Percentiles rank a stretch among this genome's conserved stretches.
Conservation (phyloP, 2,797 vertebrate species). For the Catamblyrhynchus diadema region DNA sequence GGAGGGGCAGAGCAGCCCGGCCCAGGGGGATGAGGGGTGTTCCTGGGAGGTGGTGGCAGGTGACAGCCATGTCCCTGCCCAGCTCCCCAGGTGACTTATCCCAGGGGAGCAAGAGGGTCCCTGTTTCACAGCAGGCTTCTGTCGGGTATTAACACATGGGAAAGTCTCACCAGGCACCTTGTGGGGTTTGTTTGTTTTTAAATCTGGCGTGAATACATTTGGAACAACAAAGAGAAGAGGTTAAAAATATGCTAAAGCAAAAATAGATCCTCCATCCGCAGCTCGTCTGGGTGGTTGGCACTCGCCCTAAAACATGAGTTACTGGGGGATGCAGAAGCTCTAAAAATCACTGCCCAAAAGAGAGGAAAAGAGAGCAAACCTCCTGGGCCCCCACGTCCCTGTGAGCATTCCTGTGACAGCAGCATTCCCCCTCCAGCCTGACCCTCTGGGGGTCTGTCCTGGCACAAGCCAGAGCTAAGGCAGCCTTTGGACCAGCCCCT, state of each 20-base stretch:
- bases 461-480: neutral
- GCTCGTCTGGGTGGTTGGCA: conserved; percentile 39
- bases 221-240: neutral
- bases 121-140: neutral
- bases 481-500: neutral
- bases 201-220: neutral
- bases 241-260: conserved; percentile 43
- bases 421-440: neutral
- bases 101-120: neutral
- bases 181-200: neutral
- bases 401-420: neutral
- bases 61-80: neutral
- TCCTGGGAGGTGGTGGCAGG: neutral
- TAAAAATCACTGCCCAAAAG: neutral
- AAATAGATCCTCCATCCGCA: conserved; percentile 38
- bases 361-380: rapidly evolving
- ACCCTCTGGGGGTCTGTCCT: neutral
- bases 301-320: neutral
- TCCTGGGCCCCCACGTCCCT: rapidly evolving
- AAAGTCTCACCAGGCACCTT: neutral
- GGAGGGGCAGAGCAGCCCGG: neutral
- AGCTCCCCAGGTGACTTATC: neutral
- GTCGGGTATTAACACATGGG: neutral
- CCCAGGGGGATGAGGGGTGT: neutral
- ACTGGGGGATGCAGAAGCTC: neutral